These are phyloP conservation scores for Anoplophora glabripennis DNA, from an alignment of 1,140 invertebrate species.

Conservation along the genomic window DNA sequence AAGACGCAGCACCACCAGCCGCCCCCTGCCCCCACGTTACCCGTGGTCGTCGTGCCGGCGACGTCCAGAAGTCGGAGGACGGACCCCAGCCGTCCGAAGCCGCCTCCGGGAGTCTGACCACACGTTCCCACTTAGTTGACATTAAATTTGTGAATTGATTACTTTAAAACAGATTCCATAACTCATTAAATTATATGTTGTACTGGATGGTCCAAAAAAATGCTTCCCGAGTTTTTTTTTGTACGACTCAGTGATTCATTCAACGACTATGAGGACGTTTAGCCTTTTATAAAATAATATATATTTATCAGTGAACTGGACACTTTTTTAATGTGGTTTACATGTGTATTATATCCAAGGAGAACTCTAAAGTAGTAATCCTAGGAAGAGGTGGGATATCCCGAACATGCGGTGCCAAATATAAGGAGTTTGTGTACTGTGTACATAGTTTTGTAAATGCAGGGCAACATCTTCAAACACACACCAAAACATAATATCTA, in stretches of 20 bases:
- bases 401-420: constrained; percentile 20
- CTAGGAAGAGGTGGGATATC: constrained; percentile 14
- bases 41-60: constrained; percentile 43
- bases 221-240: too few relatives aligned
- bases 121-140: constrained; percentile 36
- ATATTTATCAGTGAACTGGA: constrained; percentile 29
- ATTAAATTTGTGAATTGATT: neutral
- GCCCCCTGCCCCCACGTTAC: constrained; percentile 34
- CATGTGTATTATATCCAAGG: constrained; percentile 14
- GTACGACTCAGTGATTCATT: constrained; percentile 19
- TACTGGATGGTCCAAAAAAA: neutral
- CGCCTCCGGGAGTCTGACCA: constrained; percentile 42
- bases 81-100: constrained; percentile 28
- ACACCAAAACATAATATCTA: too few relatives aligned
- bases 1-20: constrained; percentile 30
- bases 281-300: constrained; percentile 31
- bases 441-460: constrained; percentile 25
- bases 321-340: constrained; percentile 40
- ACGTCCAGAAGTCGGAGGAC: constrained; percentile 22
- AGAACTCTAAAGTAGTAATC: constrained; percentile 12
- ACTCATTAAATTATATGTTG: neutral
- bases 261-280: constrained; percentile 27
- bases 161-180: neutral
- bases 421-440: constrained; percentile 33
- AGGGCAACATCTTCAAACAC: constrained; percentile 4